Evolutionary conservation across 2,797 vertebrate genomes (phyloP).

Genomic region (Leontopithecus rosalia): DNA sequence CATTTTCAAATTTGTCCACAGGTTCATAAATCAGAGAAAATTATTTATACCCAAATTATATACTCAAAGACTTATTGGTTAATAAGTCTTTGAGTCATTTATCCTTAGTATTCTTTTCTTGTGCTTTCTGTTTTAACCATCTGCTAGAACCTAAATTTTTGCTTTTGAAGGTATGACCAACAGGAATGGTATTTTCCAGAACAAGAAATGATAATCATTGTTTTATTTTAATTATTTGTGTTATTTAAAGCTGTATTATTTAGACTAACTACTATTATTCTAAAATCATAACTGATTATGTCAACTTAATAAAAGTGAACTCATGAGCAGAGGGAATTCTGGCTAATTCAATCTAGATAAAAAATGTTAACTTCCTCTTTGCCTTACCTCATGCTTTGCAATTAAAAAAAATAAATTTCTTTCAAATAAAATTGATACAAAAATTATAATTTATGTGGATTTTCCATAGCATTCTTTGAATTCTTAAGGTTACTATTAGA

Average conservation of each 20-base stretch:
- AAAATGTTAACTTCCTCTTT: neutral
- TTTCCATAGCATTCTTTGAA: slow-evolving; percentile 7
- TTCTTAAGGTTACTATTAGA: neutral
- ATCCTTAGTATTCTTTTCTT: neutral
- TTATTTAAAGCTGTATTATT: neutral
- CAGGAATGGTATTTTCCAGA: neutral
- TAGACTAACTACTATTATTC: neutral
- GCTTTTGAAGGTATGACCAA: neutral
- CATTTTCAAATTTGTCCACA: neutral
- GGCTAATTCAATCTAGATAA: neutral
- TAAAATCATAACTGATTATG: neutral
- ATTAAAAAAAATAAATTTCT: slow-evolving; percentile 30
- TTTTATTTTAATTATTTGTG: neutral
- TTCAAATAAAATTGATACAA: neutral
- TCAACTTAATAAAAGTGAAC: neutral
- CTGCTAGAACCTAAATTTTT: neutral
- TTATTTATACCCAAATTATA: too few species aligned
- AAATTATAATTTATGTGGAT: neutral
- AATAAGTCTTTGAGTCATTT: neutral
- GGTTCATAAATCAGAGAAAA: neutral
- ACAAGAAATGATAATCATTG: neutral
- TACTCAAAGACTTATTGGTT: too few species aligned
- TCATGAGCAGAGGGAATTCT: neutral
- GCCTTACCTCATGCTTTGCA: neutral
- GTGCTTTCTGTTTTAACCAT: neutral